A percentile compares a stretch with the other conserved stretches of the same genome.
Conservation (phyloP, 2,797 vertebrate species). For the Aselliscus stoliczkanus region DNA sequence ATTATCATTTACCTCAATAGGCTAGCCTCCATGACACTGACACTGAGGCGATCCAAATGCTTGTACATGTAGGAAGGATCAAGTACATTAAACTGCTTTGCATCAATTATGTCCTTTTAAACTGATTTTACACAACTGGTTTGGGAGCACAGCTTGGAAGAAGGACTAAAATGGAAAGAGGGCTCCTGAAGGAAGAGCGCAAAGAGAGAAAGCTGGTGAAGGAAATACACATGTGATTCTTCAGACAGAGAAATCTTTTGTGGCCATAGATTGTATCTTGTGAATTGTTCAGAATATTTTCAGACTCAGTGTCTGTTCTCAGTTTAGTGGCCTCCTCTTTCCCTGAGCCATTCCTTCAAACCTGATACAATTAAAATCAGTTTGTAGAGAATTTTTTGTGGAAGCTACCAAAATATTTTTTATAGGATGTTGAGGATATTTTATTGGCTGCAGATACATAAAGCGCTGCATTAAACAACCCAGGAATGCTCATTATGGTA, state of each 20-base stretch:
- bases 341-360: background rate
- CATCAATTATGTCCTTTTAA: background rate
- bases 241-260: background rate
- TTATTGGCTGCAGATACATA: background rate
- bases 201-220: background rate
- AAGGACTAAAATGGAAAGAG: background rate
- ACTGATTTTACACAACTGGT: conserved; percentile 15
- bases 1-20: conserved; percentile 48
- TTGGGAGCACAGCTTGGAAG: conserved; percentile 26
- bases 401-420: background rate
- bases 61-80: conserved; percentile 32
- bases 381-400: background rate
- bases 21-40: background rate
- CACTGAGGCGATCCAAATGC: conserved; percentile 4
- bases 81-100: conserved; percentile 34
- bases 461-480: background rate
- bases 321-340: background rate
- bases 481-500: background rate
- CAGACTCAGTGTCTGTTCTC: background rate
- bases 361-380: background rate
- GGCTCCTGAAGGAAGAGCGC: background rate
- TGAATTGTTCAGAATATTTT: background rate
- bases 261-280: background rate
- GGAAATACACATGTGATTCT: background rate
- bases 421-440: background rate